Conservation (phyloP, 2,888 invertebrate genomes). For the Aphodius granarius region DNA sequence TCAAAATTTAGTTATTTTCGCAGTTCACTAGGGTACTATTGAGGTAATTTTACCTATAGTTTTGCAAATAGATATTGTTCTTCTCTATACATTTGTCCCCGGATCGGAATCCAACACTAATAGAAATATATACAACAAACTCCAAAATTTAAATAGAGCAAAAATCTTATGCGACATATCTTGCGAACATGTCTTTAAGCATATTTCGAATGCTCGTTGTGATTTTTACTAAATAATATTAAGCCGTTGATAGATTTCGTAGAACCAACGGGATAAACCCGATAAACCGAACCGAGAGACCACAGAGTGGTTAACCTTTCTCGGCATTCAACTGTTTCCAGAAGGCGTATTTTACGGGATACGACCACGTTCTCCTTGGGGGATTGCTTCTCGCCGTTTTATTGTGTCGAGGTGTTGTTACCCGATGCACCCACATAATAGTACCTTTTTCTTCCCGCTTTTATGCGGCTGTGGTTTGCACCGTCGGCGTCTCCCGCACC, state of each 20-base stretch:
- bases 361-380: slow-evolving; percentile 19
- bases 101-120: no score
- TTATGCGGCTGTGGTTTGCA: neutral
- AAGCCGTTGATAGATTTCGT: neutral
- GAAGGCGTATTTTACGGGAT: slow-evolving; percentile 21
- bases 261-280: neutral
- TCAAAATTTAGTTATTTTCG: neutral
- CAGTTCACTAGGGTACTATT: neutral
- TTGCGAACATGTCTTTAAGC: no score
- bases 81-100: no score
- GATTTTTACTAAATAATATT: no score
- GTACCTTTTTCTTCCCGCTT: slow-evolving; percentile 9
- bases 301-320: slow-evolving; percentile 21
- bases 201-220: neutral
- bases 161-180: no score
- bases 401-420: slow-evolving; percentile 23
- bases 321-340: slow-evolving; percentile 20
- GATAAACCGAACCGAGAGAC: neutral
- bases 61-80: neutral
- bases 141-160: no score
- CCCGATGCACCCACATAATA: slow-evolving; percentile 19
- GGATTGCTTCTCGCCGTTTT: slow-evolving; percentile 24
- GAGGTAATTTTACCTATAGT: neutral
- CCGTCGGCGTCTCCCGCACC: neutral
- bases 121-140: no score